A percentile compares a stretch with the other conserved stretches of the same genome.
Conservation (phyloP, 1,140 invertebrate genomes). For the Lutraria rhynchaena region DNA sequence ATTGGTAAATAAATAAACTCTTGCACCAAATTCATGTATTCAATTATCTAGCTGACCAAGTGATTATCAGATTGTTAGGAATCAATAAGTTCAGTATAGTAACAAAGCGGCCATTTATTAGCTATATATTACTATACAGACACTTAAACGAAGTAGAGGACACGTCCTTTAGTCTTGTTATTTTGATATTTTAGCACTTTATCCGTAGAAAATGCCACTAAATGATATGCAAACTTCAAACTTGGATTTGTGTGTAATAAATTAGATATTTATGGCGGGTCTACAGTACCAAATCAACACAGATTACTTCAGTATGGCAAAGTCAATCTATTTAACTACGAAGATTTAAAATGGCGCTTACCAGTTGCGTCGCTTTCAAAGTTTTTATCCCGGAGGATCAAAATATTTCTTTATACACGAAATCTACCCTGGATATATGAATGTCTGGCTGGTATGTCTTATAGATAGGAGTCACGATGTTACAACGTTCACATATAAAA, state of each 20-base stretch:
- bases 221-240: slow-evolving; percentile 61
- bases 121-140: slow-evolving; percentile 7
- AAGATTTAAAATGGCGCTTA: slow-evolving; percentile 53
- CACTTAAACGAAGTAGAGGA: slow-evolving; percentile 44
- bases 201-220: slow-evolving; percentile 58
- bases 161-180: slow-evolving; percentile 55
- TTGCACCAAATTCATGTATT: too few species aligned
- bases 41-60: too few species aligned
- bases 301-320: slow-evolving; percentile 50
- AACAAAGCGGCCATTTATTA: background rate
- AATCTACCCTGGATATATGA: slow-evolving; percentile 15
- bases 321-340: slow-evolving; percentile 56
- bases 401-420: slow-evolving; percentile 52
- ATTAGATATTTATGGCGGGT: slow-evolving; percentile 52
- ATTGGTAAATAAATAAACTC: too few species aligned
- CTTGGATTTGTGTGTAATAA: slow-evolving; percentile 55
- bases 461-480: too few species aligned
- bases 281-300: slow-evolving; percentile 2
- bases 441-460: background rate
- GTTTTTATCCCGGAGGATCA: slow-evolving; percentile 54
- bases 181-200: slow-evolving; percentile 62
- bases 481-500: too few species aligned
- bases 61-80: too few species aligned
- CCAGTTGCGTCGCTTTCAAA: slow-evolving; percentile 49
- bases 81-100: too few species aligned